These are phyloP conservation scores for Phymorhynchus buccinoides DNA, from an alignment of 1,140 invertebrate species.

Conservation along the genomic window DNA sequence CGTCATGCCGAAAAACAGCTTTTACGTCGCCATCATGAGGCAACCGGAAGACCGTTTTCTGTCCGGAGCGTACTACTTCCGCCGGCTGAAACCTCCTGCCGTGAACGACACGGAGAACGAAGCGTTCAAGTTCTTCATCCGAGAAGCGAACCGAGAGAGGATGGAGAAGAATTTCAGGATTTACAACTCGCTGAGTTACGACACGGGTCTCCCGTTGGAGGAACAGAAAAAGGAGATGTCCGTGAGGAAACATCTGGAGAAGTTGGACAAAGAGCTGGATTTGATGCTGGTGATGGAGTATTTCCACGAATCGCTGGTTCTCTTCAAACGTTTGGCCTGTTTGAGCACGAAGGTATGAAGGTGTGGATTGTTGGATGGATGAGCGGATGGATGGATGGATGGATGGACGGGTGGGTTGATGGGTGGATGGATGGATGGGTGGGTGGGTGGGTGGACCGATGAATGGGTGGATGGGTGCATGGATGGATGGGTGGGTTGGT, in stretches of 20 bases:
- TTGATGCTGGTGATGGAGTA: constrained; percentile 76
- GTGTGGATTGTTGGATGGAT: no score
- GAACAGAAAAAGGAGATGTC: not conserved
- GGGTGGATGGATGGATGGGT: no score
- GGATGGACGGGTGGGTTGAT: no score
- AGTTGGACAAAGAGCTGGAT: constrained; percentile 66
- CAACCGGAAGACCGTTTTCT: constrained; percentile 49
- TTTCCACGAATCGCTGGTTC: constrained; percentile 76
- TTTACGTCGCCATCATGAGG: constrained; percentile 52
- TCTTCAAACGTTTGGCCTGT: constrained; percentile 73
- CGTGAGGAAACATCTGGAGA: constrained; percentile 40
- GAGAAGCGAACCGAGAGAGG: not conserved
- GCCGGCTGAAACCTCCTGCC: not conserved
- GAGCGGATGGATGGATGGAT: no score
- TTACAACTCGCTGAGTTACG: constrained; percentile 30
- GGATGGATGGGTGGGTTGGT: no score
- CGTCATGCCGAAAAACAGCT: constrained; percentile 45
- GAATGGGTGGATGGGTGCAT: no score
- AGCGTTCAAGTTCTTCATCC: not conserved
- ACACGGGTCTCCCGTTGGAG: constrained; percentile 49
- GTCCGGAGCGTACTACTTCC: constrained; percentile 49
- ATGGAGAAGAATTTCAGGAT: not conserved
- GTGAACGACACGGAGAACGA: not conserved
- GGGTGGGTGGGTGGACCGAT: no score
- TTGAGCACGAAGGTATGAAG: no score